Base-by-base conservation (phyloP, 2,888 invertebrate species). In the Craniophora ligustri region DNA sequence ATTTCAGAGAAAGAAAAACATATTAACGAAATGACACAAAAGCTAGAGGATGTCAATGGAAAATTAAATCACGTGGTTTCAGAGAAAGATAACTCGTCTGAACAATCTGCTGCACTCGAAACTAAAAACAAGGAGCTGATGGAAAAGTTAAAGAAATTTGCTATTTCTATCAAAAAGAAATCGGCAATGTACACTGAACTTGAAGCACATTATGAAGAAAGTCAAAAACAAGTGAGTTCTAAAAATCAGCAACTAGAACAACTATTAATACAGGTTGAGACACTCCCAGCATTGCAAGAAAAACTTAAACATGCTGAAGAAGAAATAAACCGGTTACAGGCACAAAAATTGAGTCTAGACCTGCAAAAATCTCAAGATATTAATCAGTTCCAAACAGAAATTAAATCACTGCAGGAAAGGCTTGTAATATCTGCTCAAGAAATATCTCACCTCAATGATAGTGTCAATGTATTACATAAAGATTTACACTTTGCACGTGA, bases 111-210 rank as follows among this genome's bases (percentile, higher is more conserved):
- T 1, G 84, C 89, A 10, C 75, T 95, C 1, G 95, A 96, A 74
- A 88, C 79, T 5, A 96, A 96, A 78, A 95, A 95, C 65, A 96
- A 95, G 73, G 95, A 96, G 42, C 95, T 96, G 59, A 84, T 96
- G 46, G 97, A 97, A 50, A 97, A 97, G 84, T 93, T 97, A 78
- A 97, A 97, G 78, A 97, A 97, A 76, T 95, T 96, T 74, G 97
- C 96, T 0, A 94, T 96, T 0, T 96, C 95, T 76, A 91, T 97
- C 7, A 97, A 97, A 82, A 97, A 96, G 79, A 97, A 96, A 78
- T 93, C 95, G 0, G 81, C 91, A 0, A 93, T 95, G 61, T 95
- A 95, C 68, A 90, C 94, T 26, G 96, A 97, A 62, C 83, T 96
- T 26, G 96, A 97, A 86, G 81, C 85, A 35, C 95, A 93, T 65